Evolutionary conservation across 2,113 vertebrate species (phyloP), one percentile per base, ranked within the genome.

Genomic region (Cryptoleucopteryx plumbea): DNA sequence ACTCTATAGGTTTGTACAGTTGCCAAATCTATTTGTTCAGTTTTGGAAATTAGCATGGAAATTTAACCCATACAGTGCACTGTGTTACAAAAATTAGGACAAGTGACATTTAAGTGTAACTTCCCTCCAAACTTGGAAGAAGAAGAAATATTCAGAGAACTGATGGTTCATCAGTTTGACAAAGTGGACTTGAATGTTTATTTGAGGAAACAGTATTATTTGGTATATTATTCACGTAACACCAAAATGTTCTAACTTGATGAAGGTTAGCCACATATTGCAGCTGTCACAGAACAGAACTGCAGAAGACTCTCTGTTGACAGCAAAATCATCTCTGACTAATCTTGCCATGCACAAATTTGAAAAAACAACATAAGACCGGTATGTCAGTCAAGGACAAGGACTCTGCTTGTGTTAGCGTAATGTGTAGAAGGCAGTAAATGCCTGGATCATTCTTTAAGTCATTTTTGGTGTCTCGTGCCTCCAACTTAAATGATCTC

Each of bases 261-360:
- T 80, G 92, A 94, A 94, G 91, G 92, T 93, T 96, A 94, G 93
- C 53, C 90, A 85, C 90, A 88, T 67, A 77, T 70, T 88, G 90
- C 88, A 90, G 95, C 92, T 97, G 93, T 92, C 93, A 87, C 34
- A 36, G 78, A 93, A 25, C 40, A 92, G 93, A 83, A 13, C 85
- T 63, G 82, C 82, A 78, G 22, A 88, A 86, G 67, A 8, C 95
- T 80, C 20, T 68, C 92, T 95, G 82, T 79, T 96, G 94, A 96
- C 90, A 93, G 96, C 93, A 94, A 72, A 94, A 96, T 95, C 79
- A 81, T 93, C 88, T 94, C 88, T 97, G 96, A 93, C 82, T 96
- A 94, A 94, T 95, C 90, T 88, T 86, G 67, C 58, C 67, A 65
- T 45, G 66, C 19, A 72, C 63, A 63, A 43, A 27, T 88, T 66